Base-by-base conservation (phyloP, 2,888 invertebrate genomes). In the Rhingia campestris region DNA sequence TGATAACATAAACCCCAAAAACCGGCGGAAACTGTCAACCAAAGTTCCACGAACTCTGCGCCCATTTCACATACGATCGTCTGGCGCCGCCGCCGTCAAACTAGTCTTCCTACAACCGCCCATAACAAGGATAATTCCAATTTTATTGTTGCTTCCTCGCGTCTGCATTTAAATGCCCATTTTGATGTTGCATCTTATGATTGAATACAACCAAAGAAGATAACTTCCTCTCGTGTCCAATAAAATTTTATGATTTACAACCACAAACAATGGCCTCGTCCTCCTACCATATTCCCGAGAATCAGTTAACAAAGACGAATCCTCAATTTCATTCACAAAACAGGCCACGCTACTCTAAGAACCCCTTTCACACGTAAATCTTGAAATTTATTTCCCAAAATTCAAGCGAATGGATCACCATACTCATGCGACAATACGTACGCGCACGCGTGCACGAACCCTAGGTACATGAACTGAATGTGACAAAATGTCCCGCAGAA, bases 381-480 rank as follows among this genome's bases (percentile, higher is more conserved):
- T 35, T 33, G 53, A 59, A 73, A 69, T 39, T 35, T 53, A 39
- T 77, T 59, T 63, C 47, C 47, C 64, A 45, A 82, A 77, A 43
- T 70, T 64, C 63, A 59, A 39, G 56, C 49, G 69, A 69, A 61
- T 22, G 41, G 7, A 33, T 12, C 12, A 22, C 22, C 22, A 22
- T 2, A 22, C 22, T 56, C 30, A 22, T 22, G 35, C 4, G 22
- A 33, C n/a, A 70, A 6, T 22, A 30, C 22, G 30, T 39, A 54
- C 59, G 53, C 74, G 67, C 84, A 70, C 79, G 74, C 79, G 82
- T 79, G 67, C 82, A 73, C 69, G 64, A 67, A 69, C 82, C 22
- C 49, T 22, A 81, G 82, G 77, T 82, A 77, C 77, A 73, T 82
- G 82, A 54, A 82, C 81, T 67, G 77, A 77, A 82, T 82, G 56